Base-by-base conservation (phyloP, 2,888 invertebrate genomes). In the Meteorus colon region DNA sequence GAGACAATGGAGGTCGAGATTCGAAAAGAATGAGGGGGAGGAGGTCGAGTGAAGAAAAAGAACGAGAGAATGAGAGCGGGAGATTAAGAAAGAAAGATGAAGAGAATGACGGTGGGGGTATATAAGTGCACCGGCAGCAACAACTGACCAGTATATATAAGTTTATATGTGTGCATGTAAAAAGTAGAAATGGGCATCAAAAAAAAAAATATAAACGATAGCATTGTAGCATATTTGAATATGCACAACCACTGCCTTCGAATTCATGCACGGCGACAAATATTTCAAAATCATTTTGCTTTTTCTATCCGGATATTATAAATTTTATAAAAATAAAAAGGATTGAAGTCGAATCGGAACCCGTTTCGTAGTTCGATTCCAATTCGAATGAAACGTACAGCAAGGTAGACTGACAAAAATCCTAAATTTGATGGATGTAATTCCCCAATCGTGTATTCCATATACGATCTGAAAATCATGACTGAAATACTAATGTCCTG, bases 1-100 rank as follows among this genome's bases (percentile, higher is more conserved):
- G 82, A 87, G 86, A 88, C 88, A 88, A 88, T 88, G 86, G 88
- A 87, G 88, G 88, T 88, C 88, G 86, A 82, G 88, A 88, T 88
- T 87, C 86, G 86, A 87, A 88, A 88, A 85, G 86, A 87, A 85
- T 83, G 82, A 85, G 84, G 83, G 78, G 80, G 74, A 81, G 84
- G 83, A 78, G 81, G 75, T 81, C 78, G 75, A 73, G 60, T 55
- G 60, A 74, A 60, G 72, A 79, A 79, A 78, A 78, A 80, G 79
- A 79, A 78, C 73, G 76, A 75, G 78, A 75, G 77, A 76, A 77
- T 77, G 74, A 67, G 72, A 74, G 74, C 78, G 78, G 68, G 73
- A 78, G 72, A 82, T 79, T 79, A 80, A 78, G 78, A 81, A 79
- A 78, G 78, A 79, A 78, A 77, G 80, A 78, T 79, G 48, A 45